phyloP scores from a whole-genome alignment of 2,888 invertebrate genomes.

The Syrista parreyssii region DNA sequence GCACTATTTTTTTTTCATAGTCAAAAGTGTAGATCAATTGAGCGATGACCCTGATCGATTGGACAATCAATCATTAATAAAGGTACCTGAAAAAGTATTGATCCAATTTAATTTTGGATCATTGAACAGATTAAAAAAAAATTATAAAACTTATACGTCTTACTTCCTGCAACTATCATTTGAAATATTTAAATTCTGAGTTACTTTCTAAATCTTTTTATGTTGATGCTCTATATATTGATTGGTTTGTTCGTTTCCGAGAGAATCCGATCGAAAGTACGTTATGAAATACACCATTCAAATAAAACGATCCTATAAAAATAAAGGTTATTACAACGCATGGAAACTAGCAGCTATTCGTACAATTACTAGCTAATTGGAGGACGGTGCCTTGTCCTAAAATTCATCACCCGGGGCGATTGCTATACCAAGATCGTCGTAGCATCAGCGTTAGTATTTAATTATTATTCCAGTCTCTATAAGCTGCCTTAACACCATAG shows the following conservation, averaged over 20 bases:
- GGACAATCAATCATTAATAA: not conserved
- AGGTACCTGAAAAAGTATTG: not conserved
- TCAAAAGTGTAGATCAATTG: not conserved
- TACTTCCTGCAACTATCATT: not conserved
- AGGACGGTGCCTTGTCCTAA: not conserved
- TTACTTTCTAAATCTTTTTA: not conserved
- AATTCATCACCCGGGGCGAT: constrained; percentile 5
- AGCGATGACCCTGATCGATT: not conserved
- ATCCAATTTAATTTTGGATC: not conserved
- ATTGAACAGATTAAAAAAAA: not conserved
- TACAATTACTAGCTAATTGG: not conserved
- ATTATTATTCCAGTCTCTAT: constrained; percentile 3
- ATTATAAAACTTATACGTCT: not conserved
- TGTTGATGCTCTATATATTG: not conserved
- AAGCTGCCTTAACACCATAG: not conserved
- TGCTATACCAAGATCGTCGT: not conserved
- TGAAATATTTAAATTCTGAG: not conserved
- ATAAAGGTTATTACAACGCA: not conserved
- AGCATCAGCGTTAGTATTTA: not conserved
- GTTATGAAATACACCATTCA: not conserved
- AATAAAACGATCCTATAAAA: not conserved
- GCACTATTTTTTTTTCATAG: not conserved
- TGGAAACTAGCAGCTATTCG: not conserved
- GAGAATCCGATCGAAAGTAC: not conserved
- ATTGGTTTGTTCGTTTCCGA: not conserved